Evolutionary conservation across 2,797 vertebrate genomes (phyloP).

Genomic region (Fundulus diaphanus): DNA sequence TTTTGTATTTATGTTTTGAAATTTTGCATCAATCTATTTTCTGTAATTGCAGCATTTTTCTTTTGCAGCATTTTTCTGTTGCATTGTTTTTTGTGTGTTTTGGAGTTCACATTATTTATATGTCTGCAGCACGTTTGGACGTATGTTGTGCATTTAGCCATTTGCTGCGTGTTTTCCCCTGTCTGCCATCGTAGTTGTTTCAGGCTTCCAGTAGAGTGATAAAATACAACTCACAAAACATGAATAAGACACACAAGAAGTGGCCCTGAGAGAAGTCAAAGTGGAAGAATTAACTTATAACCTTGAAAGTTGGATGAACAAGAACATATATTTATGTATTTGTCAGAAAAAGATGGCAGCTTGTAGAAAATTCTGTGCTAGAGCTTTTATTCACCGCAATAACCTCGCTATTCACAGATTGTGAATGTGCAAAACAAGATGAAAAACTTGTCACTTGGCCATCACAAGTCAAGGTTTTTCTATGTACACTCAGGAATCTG

Average conservation of each 20-base stretch:
- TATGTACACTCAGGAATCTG: constrained; percentile 28
- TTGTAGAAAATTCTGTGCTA: constrained; percentile 44
- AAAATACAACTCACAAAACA: neutral
- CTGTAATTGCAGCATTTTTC: no score
- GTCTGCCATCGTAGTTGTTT: neutral
- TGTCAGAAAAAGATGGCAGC: constrained; percentile 28
- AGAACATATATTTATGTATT: constrained; percentile 31
- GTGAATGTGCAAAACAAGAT: constrained; percentile 40
- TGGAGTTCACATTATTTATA: no score
- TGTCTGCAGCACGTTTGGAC: no score
- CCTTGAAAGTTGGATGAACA: constrained; percentile 40
- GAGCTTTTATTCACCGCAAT: constrained; percentile 39
- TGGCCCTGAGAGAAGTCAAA: constrained; percentile 20
- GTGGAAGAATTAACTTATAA: constrained; percentile 28
- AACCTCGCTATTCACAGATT: constrained; percentile 38
- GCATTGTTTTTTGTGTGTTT: no score
- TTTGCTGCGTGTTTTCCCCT: no score
- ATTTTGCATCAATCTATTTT: no score
- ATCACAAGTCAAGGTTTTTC: constrained; percentile 45
- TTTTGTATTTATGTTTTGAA: no score
- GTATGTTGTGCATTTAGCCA: no score
- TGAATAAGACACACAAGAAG: constrained; percentile 9
- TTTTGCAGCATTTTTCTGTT: no score
- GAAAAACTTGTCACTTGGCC: constrained; percentile 32
- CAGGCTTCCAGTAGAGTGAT: constrained; percentile 3